Evolutionary conservation across 2,113 vertebrate genomes (phyloP).

Genomic region (Psephotus haematonotus): DNA sequence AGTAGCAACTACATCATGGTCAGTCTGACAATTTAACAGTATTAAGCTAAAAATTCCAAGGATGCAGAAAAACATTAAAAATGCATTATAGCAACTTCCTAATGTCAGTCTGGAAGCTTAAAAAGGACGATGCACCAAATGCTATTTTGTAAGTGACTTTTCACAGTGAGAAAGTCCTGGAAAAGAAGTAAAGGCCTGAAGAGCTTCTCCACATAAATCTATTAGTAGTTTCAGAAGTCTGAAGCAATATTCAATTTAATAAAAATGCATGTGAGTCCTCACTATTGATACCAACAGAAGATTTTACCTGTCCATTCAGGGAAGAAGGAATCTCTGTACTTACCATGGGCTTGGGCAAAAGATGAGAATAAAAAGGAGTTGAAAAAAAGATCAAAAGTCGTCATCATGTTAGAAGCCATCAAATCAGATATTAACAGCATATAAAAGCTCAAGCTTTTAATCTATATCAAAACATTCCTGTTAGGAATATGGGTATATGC

Average conservation of each 20-base stretch:
- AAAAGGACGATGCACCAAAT: background rate
- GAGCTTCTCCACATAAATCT: background rate
- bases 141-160: background rate
- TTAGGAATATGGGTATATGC: background rate
- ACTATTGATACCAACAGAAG: background rate
- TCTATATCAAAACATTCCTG: background rate
- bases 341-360: background rate
- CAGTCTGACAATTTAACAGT: background rate
- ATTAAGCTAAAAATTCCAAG: background rate
- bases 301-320: background rate
- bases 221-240: background rate
- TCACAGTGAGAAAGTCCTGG: background rate
- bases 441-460: background rate
- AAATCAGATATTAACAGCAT: background rate
- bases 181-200: background rate
- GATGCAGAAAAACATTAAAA: background rate
- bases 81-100: background rate
- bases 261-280: background rate
- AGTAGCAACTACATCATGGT: background rate
- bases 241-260: background rate
- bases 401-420: background rate
- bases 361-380: background rate
- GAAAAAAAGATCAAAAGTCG: background rate
- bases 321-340: background rate
- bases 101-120: background rate